Percentiles rank a stretch among this genome's conserved stretches.
phyloP scores from a whole-genome alignment of 1,140 invertebrate species.

The Hyposmocoma kahamanoa region DNA sequence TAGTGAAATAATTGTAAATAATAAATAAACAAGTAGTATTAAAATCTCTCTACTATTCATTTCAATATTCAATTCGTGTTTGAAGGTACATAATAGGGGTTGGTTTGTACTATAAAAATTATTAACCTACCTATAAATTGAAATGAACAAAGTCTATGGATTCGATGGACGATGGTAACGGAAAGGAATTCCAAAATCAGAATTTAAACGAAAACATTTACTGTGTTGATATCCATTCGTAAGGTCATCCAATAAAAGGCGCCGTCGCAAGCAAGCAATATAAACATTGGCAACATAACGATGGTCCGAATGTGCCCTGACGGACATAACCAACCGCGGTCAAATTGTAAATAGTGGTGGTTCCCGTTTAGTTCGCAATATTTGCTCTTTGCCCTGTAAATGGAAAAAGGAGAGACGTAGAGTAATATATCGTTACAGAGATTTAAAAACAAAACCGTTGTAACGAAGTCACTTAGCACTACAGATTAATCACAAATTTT shows the following conservation, averaged over 20 bases:
- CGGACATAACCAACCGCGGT: conserved; percentile 39
- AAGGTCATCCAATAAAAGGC: conserved; percentile 31
- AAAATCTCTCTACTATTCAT: too few species aligned
- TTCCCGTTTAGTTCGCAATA: conserved; percentile 69
- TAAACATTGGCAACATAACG: conserved; percentile 63
- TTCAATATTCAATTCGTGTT: too few species aligned
- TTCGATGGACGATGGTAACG: too few species aligned
- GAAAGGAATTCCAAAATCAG: too few species aligned
- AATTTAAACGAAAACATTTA: background rate
- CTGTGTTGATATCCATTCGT: background rate
- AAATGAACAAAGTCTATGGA: too few species aligned
- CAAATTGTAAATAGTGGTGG: conserved; percentile 64
- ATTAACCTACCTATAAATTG: too few species aligned
- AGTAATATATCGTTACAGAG: conserved; percentile 16
- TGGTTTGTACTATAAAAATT: too few species aligned
- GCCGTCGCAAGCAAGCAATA: conserved; percentile 31
- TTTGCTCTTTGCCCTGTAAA: conserved; percentile 65
- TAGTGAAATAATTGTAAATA: background rate
- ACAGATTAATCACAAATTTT: too few species aligned
- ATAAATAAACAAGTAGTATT: background rate
- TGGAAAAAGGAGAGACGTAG: conserved; percentile 57
- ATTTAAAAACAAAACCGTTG: too few species aligned
- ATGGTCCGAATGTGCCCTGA: conserved; percentile 51
- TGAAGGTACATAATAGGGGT: too few species aligned
- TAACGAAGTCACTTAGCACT: too few species aligned